A percentile compares a stretch with the other conserved stretches of the same genome.
Evolutionary conservation across 2,797 vertebrate genomes (phyloP).

Genomic region (Tachyglossus aculeatus): DNA sequence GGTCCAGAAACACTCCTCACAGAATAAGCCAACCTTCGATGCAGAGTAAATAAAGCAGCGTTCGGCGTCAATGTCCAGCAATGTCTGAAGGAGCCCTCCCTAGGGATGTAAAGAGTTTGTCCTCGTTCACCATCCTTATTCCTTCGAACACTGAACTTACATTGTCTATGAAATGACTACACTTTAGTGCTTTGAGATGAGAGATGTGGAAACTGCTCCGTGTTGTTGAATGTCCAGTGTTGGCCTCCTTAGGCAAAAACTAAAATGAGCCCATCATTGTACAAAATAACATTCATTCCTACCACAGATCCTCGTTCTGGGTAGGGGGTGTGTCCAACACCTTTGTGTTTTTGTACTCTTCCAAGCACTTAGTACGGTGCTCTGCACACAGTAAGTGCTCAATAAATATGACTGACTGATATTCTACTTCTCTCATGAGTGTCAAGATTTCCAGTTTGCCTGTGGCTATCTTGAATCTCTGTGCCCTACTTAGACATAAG

Average conservation of each 20-base stretch:
- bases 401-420: too few species aligned
- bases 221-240: background rate
- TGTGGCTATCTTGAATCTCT: constrained; percentile 5
- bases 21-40: constrained; percentile 12
- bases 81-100: background rate
- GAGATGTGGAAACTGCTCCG: background rate
- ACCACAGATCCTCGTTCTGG: too few species aligned
- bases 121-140: background rate
- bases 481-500: constrained; percentile 15
- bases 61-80: background rate
- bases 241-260: too few species aligned
- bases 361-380: too few species aligned
- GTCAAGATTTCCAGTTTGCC: background rate
- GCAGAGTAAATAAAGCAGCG: constrained; percentile 9
- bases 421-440: background rate
- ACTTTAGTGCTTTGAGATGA: constrained; percentile 16
- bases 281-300: background rate
- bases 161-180: background rate
- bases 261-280: background rate
- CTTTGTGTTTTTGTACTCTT: too few species aligned
- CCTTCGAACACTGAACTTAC: constrained; percentile 22
- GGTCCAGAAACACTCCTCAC: background rate
- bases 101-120: background rate
- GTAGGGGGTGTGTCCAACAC: too few species aligned
- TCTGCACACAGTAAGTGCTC: too few species aligned